These are phyloP conservation scores for Psettodes erumei DNA, from an alignment of 2,113 vertebrate species.

Conservation along the genomic window DNA sequence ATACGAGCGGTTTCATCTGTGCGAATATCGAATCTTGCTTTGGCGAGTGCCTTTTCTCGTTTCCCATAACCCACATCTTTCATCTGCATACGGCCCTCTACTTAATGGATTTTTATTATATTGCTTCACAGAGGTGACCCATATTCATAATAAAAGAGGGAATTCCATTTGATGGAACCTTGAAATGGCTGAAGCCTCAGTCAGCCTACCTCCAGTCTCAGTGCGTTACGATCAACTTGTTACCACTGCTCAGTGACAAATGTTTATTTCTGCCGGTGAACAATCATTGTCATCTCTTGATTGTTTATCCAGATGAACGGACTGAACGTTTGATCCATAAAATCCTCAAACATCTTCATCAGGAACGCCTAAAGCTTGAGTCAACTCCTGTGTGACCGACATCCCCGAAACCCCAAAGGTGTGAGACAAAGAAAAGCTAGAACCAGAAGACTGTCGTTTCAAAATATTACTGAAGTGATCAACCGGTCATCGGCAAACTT, in stretches of 20 bases:
- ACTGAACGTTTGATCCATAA: not conserved
- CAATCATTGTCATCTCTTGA: not conserved
- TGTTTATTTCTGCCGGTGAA: not conserved
- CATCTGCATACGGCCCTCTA: not conserved
- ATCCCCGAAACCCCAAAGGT: no score
- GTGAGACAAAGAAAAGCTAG: no score
- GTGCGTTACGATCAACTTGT: not conserved
- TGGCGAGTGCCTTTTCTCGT: conserved; percentile 9
- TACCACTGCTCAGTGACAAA: not conserved
- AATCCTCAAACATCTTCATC: no score
- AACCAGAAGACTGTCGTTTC: not conserved
- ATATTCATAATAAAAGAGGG: not conserved
- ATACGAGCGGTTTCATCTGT: conserved; percentile 43
- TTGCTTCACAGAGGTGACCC: not conserved
- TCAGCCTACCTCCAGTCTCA: not conserved
- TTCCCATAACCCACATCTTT: conserved; percentile 19
- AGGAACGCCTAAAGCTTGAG: no score
- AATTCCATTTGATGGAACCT: not conserved
- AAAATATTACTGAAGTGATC: no score
- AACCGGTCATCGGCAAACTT: no score
- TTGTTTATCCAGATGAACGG: not conserved
- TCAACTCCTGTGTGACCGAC: no score
- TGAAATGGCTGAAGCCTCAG: not conserved
- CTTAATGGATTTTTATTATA: conserved; percentile 7
- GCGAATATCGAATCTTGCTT: conserved; percentile 21